phyloP scores from a whole-genome alignment of 2,113 vertebrate species.

The Polypterus senegalus region DNA sequence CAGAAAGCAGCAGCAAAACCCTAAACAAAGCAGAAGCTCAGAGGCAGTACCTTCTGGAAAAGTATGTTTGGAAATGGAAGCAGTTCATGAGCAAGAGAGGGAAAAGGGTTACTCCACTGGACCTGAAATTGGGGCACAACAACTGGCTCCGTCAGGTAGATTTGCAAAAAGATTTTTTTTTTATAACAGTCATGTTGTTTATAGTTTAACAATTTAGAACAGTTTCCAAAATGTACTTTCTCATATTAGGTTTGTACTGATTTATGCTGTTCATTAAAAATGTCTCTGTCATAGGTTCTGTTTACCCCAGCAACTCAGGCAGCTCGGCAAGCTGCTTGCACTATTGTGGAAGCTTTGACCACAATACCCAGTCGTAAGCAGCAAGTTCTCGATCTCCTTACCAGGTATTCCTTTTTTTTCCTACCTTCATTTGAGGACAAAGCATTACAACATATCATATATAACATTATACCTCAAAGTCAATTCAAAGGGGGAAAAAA shows the following conservation, averaged over 20 bases:
- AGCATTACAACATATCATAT: too few relatives aligned
- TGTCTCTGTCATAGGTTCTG: conserved; percentile 58
- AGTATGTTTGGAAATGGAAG: conserved; percentile 95
- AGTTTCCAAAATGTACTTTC: too few relatives aligned
- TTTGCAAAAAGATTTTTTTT: too few relatives aligned
- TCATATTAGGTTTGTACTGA: too few relatives aligned
- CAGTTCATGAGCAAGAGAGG: conserved; percentile 75
- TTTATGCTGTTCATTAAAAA: background rate
- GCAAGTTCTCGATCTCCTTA: conserved; percentile 91
- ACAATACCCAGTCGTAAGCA: conserved; percentile 92
- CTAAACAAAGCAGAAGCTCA: conserved; percentile 73
- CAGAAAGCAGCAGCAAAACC: conserved; percentile 67
- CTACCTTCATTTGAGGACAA: too few relatives aligned
- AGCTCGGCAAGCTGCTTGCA: conserved; percentile 88
- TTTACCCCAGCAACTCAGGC: conserved; percentile 96
- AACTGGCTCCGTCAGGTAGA: conserved; percentile 91
- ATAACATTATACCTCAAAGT: too few relatives aligned
- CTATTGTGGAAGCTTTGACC: conserved; percentile 89
- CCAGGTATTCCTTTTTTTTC: conserved; percentile 54
- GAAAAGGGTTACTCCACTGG: conserved; percentile 67
- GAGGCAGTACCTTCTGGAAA: conserved; percentile 81
- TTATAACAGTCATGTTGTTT: too few relatives aligned
- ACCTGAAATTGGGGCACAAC: conserved; percentile 91
- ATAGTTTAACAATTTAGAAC: too few relatives aligned
- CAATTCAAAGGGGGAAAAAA: too few relatives aligned